These are phyloP conservation scores for Apamea monoglypha DNA, from an alignment of 2,888 invertebrate species.

Conservation along the genomic window DNA sequence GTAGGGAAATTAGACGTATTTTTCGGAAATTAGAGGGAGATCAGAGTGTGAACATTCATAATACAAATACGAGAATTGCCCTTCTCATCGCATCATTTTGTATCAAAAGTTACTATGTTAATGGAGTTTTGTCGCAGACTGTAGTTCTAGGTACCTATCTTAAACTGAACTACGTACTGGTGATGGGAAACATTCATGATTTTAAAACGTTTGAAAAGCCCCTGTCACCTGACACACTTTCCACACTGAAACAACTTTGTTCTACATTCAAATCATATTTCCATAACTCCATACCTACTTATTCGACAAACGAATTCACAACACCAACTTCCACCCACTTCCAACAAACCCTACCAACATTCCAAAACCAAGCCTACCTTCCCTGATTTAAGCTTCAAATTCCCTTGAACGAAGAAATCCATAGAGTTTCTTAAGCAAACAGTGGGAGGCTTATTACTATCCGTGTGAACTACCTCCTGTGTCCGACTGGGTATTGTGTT, in stretches of 20 bases:
- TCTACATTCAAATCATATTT: constrained; percentile 37
- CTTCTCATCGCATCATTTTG: neutral
- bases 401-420: constrained; percentile 11
- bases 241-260: constrained; percentile 2
- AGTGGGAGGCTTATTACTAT: constrained; percentile 78
- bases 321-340: neutral
- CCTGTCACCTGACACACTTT: neutral
- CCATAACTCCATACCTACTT: constrained; percentile 15
- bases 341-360: neutral
- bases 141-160: neutral
- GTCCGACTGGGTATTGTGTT: constrained; percentile 68
- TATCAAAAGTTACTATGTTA: neutral
- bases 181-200: neutral
- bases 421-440: constrained; percentile 57
- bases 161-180: neutral
- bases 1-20: too few species aligned
- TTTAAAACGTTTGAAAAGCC: neutral
- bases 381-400: constrained; percentile 3
- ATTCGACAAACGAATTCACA: constrained; percentile 42
- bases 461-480: constrained; percentile 76
- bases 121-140: neutral
- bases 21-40: too few species aligned
- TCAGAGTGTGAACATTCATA: too few species aligned
- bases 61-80: too few species aligned
- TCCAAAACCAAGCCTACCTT: neutral